These are phyloP conservation scores for Mnemiopsis leidyi DNA, from an alignment of 37 sponge, comb jelly and placozoan species.

Conservation along the genomic window DNA sequence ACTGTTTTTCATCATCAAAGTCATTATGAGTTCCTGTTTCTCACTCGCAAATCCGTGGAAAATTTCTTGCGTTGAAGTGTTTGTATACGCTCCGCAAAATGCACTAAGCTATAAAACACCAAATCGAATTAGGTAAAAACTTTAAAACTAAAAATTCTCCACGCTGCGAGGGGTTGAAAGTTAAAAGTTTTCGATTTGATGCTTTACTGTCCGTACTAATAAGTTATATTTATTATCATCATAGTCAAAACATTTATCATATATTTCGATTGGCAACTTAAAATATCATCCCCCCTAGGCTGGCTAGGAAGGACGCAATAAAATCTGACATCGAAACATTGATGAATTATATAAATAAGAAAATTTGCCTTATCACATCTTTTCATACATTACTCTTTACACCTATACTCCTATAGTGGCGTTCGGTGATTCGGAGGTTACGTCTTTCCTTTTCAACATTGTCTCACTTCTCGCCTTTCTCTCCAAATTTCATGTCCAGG, in stretches of 20 bases:
- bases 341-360: not conserved
- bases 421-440: no score
- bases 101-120: not conserved
- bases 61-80: not conserved
- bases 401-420: not conserved
- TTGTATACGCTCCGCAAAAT: not conserved
- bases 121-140: not conserved
- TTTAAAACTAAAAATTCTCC: not conserved
- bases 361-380: not conserved
- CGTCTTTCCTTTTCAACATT: not conserved
- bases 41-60: not conserved
- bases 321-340: not conserved
- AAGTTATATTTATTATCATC: not conserved
- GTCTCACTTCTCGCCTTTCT: not conserved
- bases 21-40: not conserved
- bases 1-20: not conserved
- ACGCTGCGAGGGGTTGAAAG: not conserved
- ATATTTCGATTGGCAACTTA: not conserved
- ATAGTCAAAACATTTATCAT: not conserved
- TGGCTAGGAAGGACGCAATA: not conserved
- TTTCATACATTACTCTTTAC: not conserved
- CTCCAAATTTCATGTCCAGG: not conserved
- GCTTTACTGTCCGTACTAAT: not conserved
- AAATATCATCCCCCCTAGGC: not conserved
- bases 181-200: not conserved